phyloP scores from a whole-genome alignment of 2,113 vertebrate species.

The Australoheros scitulus region DNA sequence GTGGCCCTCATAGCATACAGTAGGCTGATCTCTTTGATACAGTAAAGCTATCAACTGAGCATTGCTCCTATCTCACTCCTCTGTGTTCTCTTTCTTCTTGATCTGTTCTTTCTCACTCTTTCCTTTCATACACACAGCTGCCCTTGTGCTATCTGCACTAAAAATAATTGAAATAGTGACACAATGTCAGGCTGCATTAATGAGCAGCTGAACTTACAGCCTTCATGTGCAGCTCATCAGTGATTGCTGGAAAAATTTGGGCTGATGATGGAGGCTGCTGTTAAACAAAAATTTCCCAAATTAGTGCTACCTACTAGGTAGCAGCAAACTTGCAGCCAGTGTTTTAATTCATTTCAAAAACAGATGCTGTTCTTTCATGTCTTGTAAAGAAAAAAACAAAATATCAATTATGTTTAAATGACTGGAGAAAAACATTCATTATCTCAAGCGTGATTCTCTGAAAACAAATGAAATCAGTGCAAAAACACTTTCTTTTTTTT shows the following conservation, averaged over 20 bases:
- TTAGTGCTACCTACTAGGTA: constrained; percentile 7
- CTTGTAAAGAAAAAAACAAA: not conserved
- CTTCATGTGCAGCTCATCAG: constrained; percentile 39
- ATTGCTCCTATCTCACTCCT: not conserved
- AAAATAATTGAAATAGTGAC: constrained; percentile 67
- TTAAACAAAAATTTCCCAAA: not conserved
- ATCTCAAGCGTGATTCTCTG: not conserved
- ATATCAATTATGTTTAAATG: not conserved
- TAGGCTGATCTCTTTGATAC: not conserved
- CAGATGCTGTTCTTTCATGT: not conserved
- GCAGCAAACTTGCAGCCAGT: not conserved
- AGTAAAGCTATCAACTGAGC: not conserved
- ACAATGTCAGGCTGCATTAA: constrained; percentile 56
- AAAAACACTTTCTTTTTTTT: not conserved
- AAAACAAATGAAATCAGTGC: not conserved
- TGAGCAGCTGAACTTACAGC: constrained; percentile 48
- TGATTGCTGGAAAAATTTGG: constrained; percentile 22
- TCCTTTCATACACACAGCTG: constrained; percentile 25
- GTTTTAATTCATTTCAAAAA: not conserved
- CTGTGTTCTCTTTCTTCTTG: not conserved
- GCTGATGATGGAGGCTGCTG: constrained; percentile 9
- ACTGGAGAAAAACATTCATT: not conserved
- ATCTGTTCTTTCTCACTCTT: not conserved
- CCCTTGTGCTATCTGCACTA: constrained; percentile 44
- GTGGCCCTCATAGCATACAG: not conserved